phyloP scores from a whole-genome alignment of 2,113 vertebrate genomes.

The Pomatostomus ruficeps region DNA sequence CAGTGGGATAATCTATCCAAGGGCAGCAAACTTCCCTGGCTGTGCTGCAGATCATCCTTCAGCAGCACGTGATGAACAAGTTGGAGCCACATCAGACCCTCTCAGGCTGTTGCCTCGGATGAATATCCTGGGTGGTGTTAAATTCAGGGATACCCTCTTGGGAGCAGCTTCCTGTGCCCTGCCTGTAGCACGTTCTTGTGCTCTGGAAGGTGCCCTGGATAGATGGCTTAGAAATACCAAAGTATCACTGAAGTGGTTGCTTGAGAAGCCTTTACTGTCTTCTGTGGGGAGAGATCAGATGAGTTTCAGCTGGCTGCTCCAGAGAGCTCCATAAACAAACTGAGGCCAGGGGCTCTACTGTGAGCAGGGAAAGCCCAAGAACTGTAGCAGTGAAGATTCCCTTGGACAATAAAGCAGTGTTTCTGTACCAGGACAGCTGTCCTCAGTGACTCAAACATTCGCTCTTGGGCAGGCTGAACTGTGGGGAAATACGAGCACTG shows the following conservation, averaged over 20 bases:
- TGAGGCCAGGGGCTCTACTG: background rate
- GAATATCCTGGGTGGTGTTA: background rate
- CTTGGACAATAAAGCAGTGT: background rate
- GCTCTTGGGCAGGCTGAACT: background rate
- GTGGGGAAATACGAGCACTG: background rate
- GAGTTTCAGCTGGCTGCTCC: background rate
- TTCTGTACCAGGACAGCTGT: background rate
- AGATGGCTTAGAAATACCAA: background rate
- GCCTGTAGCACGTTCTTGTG: background rate
- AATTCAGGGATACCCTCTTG: background rate
- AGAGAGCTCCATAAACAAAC: background rate
- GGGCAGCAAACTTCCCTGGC: background rate
- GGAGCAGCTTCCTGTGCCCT: background rate
- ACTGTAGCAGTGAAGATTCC: background rate
- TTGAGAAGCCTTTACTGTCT: background rate
- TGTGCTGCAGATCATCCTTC: background rate
- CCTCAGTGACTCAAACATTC: background rate
- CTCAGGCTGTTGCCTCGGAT: background rate
- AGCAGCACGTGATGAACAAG: background rate
- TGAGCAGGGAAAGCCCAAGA: background rate
- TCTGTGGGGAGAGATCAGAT: background rate
- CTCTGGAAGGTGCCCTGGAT: background rate
- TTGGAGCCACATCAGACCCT: background rate
- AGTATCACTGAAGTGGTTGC: background rate
- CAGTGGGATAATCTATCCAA: accelerated